A percentile compares a stretch with the other conserved stretches of the same genome.
Evolutionary conservation across 1,140 invertebrate species (phyloP).

Genomic region (Solenopsis fugax): DNA sequence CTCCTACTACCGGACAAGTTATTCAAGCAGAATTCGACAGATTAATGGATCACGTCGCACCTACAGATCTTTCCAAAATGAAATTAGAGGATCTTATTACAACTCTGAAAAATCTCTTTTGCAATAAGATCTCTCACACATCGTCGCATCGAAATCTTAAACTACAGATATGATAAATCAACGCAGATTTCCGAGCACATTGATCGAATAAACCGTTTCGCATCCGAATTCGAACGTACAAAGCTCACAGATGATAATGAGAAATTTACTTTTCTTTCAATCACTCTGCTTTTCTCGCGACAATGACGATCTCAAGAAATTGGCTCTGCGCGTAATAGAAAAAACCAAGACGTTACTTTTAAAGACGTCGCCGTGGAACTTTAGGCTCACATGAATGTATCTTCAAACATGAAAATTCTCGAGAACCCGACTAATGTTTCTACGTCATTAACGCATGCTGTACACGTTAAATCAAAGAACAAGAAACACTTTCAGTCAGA

Average conservation of each 20-base stretch:
- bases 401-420: not conserved
- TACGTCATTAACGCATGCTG: no score
- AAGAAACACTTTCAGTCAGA: not conserved
- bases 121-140: not conserved
- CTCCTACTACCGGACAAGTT: not conserved
- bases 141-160: slow-evolving; percentile 9
- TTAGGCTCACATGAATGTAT: not conserved
- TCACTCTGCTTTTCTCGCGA: not conserved
- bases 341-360: not conserved
- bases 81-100: not conserved
- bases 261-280: not conserved
- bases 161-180: not conserved
- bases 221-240: not conserved
- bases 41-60: slow-evolving; percentile 8
- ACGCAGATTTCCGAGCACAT: not conserved
- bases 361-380: not conserved
- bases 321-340: slow-evolving; percentile 2
- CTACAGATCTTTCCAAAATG: not conserved
- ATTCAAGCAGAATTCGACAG: slow-evolving; percentile 19
- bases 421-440: not conserved
- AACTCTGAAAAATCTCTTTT: not conserved
- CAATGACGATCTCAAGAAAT: slow-evolving; percentile 1
- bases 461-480: not conserved
- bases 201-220: not conserved
- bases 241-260: not conserved